These are phyloP conservation scores for Arctia plantaginis DNA, from an alignment of 2,888 invertebrate species.

Conservation along the genomic window DNA sequence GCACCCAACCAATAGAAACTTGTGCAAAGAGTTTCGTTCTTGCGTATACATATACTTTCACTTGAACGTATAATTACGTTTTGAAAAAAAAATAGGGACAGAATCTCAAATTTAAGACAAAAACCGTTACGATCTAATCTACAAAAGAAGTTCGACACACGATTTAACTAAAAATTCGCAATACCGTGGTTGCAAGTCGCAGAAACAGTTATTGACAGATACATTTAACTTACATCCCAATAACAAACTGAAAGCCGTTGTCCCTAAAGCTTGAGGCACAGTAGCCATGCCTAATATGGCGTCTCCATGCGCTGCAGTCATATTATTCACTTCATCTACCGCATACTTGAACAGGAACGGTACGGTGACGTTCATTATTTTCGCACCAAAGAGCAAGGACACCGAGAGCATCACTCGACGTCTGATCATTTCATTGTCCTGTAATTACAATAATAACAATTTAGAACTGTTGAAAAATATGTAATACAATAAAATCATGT, in stretches of 20 bases:
- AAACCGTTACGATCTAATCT: too few species aligned
- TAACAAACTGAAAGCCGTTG: constrained; percentile 92
- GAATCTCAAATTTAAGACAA: too few species aligned
- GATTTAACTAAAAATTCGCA: too few species aligned
- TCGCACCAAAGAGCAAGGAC: constrained; percentile 92
- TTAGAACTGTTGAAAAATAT: not conserved
- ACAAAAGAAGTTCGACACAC: too few species aligned
- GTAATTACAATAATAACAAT: constrained; percentile 43
- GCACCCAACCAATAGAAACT: too few species aligned
- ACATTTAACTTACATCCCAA: constrained; percentile 92
- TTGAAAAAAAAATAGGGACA: too few species aligned
- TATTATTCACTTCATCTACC: constrained; percentile 93
- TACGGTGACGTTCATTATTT: constrained; percentile 95
- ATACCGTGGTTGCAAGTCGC: too few species aligned
- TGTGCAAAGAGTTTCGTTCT: too few species aligned
- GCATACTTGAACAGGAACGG: constrained; percentile 98
- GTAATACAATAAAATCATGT: too few species aligned
- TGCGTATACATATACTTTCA: too few species aligned
- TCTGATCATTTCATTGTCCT: constrained; percentile 91
- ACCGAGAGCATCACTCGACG: constrained; percentile 94
- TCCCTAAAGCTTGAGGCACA: constrained; percentile 92
- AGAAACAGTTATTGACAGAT: not conserved
- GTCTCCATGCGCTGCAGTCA: constrained; percentile 77
- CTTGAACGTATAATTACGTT: too few species aligned
- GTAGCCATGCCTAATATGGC: constrained; percentile 90